Conservation (phyloP, 2,888 invertebrate genomes). For the Clepsis dumicolana region DNA sequence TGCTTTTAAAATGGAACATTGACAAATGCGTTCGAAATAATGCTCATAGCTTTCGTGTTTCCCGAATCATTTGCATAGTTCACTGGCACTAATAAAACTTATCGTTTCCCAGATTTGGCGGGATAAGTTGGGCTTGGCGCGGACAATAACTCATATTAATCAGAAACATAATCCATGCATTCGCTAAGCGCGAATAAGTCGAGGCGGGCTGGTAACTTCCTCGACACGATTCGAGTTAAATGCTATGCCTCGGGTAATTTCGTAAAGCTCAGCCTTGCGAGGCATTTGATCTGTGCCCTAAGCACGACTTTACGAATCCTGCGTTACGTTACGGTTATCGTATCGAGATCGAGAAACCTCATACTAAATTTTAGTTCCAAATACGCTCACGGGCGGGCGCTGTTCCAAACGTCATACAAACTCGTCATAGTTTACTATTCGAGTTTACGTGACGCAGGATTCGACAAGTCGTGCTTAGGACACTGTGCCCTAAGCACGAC, state of each 20-base stretch:
- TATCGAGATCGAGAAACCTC: no score
- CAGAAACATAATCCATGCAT: conserved; percentile 46
- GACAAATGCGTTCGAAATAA: conserved; percentile 31
- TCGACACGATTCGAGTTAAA: conserved; percentile 63
- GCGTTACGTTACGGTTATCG: no score
- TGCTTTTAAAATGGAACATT: conserved; percentile 26
- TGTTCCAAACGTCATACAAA: no score
- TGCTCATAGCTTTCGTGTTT: conserved; percentile 4
- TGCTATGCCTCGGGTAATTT: conserved; percentile 61
- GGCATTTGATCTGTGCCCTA: conserved; percentile 71
- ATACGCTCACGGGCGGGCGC: no score
- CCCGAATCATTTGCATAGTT: conserved; percentile 10
- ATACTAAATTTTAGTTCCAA: no score
- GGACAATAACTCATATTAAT: conserved; percentile 41
- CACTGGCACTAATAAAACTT: conserved; percentile 17
- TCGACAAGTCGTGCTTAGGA: no score
- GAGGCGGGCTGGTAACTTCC: conserved; percentile 65
- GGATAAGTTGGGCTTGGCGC: conserved; percentile 15
- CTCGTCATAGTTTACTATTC: no score
- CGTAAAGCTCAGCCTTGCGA: conserved; percentile 58
- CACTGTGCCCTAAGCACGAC: no score
- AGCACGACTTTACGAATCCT: no score
- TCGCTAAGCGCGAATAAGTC: conserved; percentile 56
- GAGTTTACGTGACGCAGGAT: no score
- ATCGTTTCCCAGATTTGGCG: background rate